A percentile compares a stretch with the other conserved stretches of the same genome.
Evolutionary conservation across 2,113 vertebrate genomes (phyloP).

Genomic region (Brachionichthys hirsutus): DNA sequence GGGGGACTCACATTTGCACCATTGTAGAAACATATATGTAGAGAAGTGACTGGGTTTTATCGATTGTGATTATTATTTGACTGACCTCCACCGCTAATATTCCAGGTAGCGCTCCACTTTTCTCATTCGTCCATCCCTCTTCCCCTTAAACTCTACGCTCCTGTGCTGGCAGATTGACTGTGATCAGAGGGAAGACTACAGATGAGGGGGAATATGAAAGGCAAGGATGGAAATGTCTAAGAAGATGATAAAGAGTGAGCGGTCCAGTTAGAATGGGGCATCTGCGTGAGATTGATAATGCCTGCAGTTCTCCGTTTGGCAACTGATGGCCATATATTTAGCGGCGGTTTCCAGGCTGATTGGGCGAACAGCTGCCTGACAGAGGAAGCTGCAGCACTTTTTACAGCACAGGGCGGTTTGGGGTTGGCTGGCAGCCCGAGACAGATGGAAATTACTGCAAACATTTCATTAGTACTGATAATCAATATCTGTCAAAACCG

Average conservation of each 20-base stretch:
- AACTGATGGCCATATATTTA: slow-evolving; percentile 70
- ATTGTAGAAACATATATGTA: neutral
- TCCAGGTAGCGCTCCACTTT: slow-evolving; percentile 22
- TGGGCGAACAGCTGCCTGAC: slow-evolving; percentile 62
- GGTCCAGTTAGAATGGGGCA: slow-evolving; percentile 54
- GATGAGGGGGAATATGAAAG: slow-evolving; percentile 55
- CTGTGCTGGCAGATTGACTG: slow-evolving; percentile 51
- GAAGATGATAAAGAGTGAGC: slow-evolving; percentile 41
- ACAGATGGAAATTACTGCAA: slow-evolving; percentile 36
- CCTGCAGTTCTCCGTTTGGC: slow-evolving; percentile 50
- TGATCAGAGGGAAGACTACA: slow-evolving; percentile 40
- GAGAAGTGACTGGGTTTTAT: too few relatives aligned
- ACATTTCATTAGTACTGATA: slow-evolving; percentile 37
- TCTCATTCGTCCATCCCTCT: slow-evolving; percentile 26
- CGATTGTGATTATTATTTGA: too few relatives aligned
- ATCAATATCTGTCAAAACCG: slow-evolving; percentile 13
- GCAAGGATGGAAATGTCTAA: slow-evolving; percentile 34
- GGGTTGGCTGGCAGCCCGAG: slow-evolving; percentile 14
- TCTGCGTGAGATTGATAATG: slow-evolving; percentile 71
- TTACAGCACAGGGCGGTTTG: slow-evolving; percentile 33
- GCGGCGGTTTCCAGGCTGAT: slow-evolving; percentile 62
- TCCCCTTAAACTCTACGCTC: slow-evolving; percentile 26
- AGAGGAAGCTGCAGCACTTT: slow-evolving; percentile 48
- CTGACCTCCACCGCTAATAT: slow-evolving; percentile 43
- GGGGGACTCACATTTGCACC: neutral